These are phyloP conservation scores for Amiota minor DNA, from an alignment of 2,888 invertebrate genomes.

Conservation along the genomic window DNA sequence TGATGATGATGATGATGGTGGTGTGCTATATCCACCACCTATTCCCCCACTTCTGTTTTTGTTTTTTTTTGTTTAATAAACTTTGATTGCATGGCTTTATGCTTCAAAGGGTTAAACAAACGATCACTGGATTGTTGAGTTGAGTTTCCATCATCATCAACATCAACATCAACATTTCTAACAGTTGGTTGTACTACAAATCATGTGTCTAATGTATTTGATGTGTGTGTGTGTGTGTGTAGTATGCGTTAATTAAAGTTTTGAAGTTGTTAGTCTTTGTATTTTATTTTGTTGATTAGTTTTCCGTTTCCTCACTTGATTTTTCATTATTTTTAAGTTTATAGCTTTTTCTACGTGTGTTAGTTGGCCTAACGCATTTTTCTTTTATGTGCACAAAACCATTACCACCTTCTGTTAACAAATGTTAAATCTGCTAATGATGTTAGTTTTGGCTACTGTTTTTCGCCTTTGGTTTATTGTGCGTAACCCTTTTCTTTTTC, in stretches of 20 bases:
- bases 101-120: too few relatives aligned
- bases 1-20: too few relatives aligned
- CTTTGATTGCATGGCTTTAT: background rate
- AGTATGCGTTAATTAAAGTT: slow-evolving; percentile 62
- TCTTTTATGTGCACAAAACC: too few relatives aligned
- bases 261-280: slow-evolving; percentile 57
- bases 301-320: slow-evolving; percentile 23
- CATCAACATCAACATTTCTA: too few relatives aligned
- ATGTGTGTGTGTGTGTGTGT: background rate
- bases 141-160: too few relatives aligned
- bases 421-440: slow-evolving; percentile 60
- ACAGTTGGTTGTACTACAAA: background rate
- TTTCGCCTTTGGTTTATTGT: background rate
- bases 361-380: too few relatives aligned
- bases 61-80: background rate
- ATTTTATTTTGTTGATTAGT: slow-evolving; percentile 15
- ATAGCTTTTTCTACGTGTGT: slow-evolving; percentile 14
- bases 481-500: too few relatives aligned
- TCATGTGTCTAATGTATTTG: background rate
- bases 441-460: background rate
- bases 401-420: slow-evolving; percentile 14
- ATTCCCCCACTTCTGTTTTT: background rate
- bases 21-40: background rate
- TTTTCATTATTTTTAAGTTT: background rate
- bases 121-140: too few relatives aligned